Percentiles rank a stretch among this genome's conserved stretches.
Conservation (phyloP, 1,140 invertebrate species). For the Diploscapter pachys region DNA sequence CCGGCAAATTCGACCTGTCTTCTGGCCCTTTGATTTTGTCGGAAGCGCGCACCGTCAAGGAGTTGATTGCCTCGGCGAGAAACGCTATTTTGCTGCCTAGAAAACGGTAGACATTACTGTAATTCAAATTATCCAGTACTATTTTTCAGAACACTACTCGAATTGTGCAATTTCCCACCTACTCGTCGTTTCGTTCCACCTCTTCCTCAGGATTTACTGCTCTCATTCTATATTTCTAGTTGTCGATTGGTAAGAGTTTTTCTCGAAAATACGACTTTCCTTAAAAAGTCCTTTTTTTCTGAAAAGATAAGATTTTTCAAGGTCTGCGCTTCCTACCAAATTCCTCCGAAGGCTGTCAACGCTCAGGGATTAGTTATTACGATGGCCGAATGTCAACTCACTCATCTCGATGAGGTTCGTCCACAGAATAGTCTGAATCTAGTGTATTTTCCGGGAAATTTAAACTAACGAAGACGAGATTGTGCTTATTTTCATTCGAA, state of each 20-base stretch:
- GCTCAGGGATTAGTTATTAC: constrained; percentile 20
- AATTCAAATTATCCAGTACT: background rate
- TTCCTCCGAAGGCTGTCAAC: constrained; percentile 20
- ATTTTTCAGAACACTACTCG: constrained; percentile 32
- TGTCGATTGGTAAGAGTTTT: constrained; percentile 40
- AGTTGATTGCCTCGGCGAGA: constrained; percentile 16
- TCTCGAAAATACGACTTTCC: background rate
- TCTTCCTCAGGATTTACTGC: constrained; percentile 53
- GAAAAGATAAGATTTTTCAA: background rate
- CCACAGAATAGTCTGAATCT: constrained; percentile 2
- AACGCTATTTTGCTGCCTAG: constrained; percentile 23
- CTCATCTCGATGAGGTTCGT: constrained; percentile 24
- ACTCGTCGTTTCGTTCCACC: constrained; percentile 60
- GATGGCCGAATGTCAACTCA: constrained; percentile 26
- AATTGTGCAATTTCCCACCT: constrained; percentile 58
- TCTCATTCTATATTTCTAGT: constrained; percentile 45
- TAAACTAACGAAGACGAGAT: too few species aligned
- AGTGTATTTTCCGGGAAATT: too few species aligned
- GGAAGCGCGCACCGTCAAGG: constrained; percentile 8
- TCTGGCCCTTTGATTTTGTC: constrained; percentile 14
- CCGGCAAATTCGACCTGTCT: too few species aligned
- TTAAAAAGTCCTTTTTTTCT: background rate
- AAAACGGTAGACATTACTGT: constrained; percentile 11
- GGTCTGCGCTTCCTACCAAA: constrained; percentile 34
- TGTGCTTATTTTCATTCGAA: too few species aligned